Percentiles rank a stretch among this genome's conserved stretches.
Conservation (phyloP, 92 coral and sea anemone species). For the Actinostola sp. region DNA sequence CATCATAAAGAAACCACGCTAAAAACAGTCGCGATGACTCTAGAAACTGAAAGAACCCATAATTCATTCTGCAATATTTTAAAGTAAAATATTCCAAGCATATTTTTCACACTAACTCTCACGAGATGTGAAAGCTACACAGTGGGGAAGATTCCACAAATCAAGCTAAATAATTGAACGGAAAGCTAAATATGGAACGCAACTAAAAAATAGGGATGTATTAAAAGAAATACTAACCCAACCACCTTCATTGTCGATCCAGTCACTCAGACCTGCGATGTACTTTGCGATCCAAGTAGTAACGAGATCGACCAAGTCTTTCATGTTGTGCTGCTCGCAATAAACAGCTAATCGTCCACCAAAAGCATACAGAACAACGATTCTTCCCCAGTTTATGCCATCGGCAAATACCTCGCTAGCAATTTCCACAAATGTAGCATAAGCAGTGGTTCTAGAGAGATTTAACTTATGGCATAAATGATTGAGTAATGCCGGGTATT, state of each 20-base stretch:
- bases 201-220: background rate
- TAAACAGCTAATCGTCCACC: constrained; percentile 93
- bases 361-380: constrained; percentile 94
- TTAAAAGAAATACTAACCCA: constrained; percentile 75
- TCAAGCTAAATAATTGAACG: background rate
- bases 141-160: background rate
- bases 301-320: constrained; percentile 79
- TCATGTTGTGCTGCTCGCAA: constrained; percentile 89
- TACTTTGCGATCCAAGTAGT: constrained; percentile 88
- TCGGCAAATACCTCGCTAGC: constrained; percentile 97
- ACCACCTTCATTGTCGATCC: constrained; percentile 97
- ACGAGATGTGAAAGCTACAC: background rate
- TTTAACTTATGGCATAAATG: constrained; percentile 90
- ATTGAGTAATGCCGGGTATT: constrained; percentile 82
- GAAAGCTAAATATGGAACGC: constrained; percentile 18
- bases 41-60: background rate
- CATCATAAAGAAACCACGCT: background rate
- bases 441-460: constrained; percentile 86
- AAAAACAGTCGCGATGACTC: background rate
- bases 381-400: constrained; percentile 99
- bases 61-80: background rate
- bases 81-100: background rate
- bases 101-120: constrained; percentile 4
- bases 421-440: constrained; percentile 88
- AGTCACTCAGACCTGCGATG: constrained; percentile 80